These are phyloP conservation scores for Anhinga rufa DNA, from an alignment of 2,113 vertebrate species.

Conservation along the genomic window DNA sequence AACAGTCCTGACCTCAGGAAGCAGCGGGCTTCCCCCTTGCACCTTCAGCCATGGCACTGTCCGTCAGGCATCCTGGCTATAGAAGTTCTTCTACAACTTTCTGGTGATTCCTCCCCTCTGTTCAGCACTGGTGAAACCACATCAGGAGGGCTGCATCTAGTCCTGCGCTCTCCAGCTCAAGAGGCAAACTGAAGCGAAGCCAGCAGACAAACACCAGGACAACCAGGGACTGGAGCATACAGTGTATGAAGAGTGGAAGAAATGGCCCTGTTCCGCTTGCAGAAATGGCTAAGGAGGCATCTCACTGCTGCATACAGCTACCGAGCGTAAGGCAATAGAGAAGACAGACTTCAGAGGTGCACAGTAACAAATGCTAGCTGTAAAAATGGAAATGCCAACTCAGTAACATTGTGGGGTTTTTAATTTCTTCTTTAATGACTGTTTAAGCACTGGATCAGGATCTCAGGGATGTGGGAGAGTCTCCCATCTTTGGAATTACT, in stretches of 20 bases:
- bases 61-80: neutral
- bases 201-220: neutral
- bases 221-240: neutral
- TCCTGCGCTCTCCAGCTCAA: neutral
- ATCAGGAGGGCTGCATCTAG: neutral
- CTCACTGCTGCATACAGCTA: no score
- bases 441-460: neutral
- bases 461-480: neutral
- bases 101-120: no score
- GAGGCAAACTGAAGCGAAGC: neutral
- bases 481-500: neutral
- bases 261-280: neutral
- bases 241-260: neutral
- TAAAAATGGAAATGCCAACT: neutral
- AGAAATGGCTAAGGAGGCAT: neutral
- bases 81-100: neutral
- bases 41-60: neutral
- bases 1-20: neutral
- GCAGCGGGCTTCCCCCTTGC: neutral
- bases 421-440: neutral
- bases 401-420: rapidly evolving
- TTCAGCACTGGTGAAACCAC: neutral
- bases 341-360: neutral
- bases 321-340: neutral
- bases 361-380: neutral